Base-by-base conservation (phyloP, 1,140 invertebrate species). In the Augochlora pura region DNA sequence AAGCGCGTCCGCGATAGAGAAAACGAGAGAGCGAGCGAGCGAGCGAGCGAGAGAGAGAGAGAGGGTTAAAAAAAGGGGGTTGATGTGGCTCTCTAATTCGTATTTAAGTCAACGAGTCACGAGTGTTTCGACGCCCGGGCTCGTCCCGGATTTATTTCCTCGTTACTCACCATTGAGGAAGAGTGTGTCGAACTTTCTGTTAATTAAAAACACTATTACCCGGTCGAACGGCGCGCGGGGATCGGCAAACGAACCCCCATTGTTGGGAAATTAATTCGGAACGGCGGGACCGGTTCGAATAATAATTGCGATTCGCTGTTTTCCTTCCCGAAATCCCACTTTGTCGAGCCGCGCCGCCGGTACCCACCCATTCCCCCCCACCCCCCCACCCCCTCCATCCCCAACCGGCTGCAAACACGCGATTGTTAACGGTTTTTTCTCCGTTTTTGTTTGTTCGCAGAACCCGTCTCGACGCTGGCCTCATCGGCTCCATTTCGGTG, bases 361-460 rank as follows among this genome's bases (percentile, higher is more conserved):
- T n/a, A n/a, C n/a, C n/a, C n/a, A n/a, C 7, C 18, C n/a, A 32
- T 10, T 63, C 38, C 25, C 18, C 25, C 38, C 21, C 21, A 9
- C n/a, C 32, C 18, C 16, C 23, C 9, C 23, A 39, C 5, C 18
- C 8, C 1, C 32, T 32, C 32, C 1, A 1, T 4, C 1, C 32
- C 32, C 1, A 4, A 1, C 18, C 16, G 27, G 12, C 3, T 38
- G 39, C 25, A 42, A 39, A 66, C 39, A 66, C 9, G 42, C 12
- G 12, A 46, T 66, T 46, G 38, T 66, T 7, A 46, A 23, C n/a
- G 0, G 14, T 14, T 65, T 23, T n/a, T 18, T 52, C 42, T 46
- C 42, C 12, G 10, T 42, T 16, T 57, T 16, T 57, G 27, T 68
- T 16, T 59, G 32, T 18, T 76, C 66, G 18, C 73, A 76, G 64